Evolutionary conservation across 2,113 vertebrate species (phyloP).

Genomic region (Dromas ardeola): DNA sequence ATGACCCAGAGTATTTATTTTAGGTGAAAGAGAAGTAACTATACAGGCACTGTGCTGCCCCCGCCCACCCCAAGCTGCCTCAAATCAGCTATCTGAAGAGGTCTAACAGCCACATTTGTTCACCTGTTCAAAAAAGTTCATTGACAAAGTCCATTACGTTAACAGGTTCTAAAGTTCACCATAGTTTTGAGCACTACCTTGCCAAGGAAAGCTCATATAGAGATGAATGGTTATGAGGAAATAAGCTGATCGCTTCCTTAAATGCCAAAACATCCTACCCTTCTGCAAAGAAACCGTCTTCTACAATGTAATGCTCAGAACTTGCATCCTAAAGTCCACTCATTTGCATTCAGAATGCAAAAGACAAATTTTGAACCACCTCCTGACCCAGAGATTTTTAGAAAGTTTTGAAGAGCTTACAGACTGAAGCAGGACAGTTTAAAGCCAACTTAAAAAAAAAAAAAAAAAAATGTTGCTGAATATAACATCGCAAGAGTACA

Average conservation of each 20-base stretch:
- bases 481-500: not conserved
- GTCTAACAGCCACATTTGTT: not conserved
- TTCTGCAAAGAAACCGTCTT: not conserved
- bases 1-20: not conserved
- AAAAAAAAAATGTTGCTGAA: not conserved
- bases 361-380: not conserved
- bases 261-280: not conserved
- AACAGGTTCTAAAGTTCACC: not conserved
- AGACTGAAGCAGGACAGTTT: not conserved
- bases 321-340: not conserved
- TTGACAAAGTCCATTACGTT: not conserved
- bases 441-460: not conserved
- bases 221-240: not conserved
- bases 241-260: not conserved
- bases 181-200: not conserved
- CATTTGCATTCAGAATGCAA: not conserved
- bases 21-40: not conserved
- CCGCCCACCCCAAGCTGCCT: not conserved
- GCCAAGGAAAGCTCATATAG: not conserved
- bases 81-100: not conserved
- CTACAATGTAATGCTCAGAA: not conserved
- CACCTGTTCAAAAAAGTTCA: not conserved
- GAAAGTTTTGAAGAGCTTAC: not conserved
- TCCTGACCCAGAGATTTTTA: not conserved
- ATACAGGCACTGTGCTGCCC: not conserved